Conservation (phyloP, 1,140 invertebrate species). For the Bombus soroeensis region DNA sequence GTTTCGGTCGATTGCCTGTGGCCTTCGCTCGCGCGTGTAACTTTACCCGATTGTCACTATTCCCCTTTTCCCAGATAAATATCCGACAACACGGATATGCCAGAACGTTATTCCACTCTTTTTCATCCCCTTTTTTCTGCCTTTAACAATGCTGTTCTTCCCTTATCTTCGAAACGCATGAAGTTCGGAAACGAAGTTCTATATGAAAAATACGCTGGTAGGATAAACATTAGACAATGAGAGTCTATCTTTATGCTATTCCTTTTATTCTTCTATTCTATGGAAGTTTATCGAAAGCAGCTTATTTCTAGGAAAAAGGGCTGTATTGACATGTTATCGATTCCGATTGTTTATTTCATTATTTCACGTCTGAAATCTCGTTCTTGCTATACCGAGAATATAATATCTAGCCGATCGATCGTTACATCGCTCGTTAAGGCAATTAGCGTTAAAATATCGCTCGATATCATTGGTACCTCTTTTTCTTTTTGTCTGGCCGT, state of each 20-base stretch:
- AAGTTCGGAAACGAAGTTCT: background rate
- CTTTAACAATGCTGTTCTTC: too few relatives aligned
- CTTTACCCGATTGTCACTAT: background rate
- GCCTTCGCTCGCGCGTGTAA: background rate
- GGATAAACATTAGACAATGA: background rate
- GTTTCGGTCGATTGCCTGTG: constrained; percentile 3
- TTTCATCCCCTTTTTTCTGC: background rate
- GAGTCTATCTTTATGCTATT: background rate
- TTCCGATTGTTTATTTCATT: too few relatives aligned
- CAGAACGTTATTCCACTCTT: background rate
- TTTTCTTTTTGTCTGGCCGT: background rate
- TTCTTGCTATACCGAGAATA: background rate
- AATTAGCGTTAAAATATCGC: background rate
- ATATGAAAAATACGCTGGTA: background rate
- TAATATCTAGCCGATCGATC: background rate
- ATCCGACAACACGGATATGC: background rate
- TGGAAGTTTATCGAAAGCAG: background rate
- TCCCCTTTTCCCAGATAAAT: background rate
- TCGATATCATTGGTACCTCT: background rate
- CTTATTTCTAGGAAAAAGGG: background rate
- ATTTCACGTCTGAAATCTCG: background rate
- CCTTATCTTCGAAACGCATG: too few relatives aligned
- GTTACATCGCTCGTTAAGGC: background rate
- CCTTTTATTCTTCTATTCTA: background rate
- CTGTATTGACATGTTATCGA: background rate